Evolutionary conservation across 2,888 invertebrate genomes (phyloP), one percentile per base, ranked within the genome.

Genomic region (Melipona beecheii): DNA sequence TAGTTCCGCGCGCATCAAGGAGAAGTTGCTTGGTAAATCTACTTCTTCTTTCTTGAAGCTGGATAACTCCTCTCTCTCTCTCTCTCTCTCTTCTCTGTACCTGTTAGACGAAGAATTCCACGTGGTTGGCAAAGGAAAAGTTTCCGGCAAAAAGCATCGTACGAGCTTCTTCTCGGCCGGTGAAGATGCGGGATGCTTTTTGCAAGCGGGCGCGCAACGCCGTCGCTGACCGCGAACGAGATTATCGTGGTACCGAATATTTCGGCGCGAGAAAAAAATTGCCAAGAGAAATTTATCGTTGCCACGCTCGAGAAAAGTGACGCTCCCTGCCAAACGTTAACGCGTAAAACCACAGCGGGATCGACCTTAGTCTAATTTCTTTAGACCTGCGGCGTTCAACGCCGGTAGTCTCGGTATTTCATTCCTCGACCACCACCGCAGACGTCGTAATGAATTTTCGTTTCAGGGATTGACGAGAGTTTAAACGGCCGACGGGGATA

Each of bases 191-290:
- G 54, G 66, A 69, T 72, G 68, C 54, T 89, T 90, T 90, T 88
- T 90, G 87, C 86, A n/a, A 66, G 24, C 31, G 13, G 50, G 19
- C 58, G 56, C 64, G 75, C 75, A 58, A 24, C 36, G 69, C 21
- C 77, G 27, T 54, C 56, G 75, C 68, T 78, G 83, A 85, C 86
- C 86, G 81, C 86, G 85, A 87, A 90, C 87, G 83, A 86, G 89
- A 87, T 91, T 91, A 91, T 89, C 89, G 64, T 54, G 89, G 87
- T 89, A 89, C 90, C 91, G 89, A 89, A 89, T n/a, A n/a, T n/a
- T 87, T 85, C 80, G 88, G 87, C 86, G 84, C 83, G 87, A 43
- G 43, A 85, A 85, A 87, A 85, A 85, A 87, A 85, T 86, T 85
- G 86, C 85, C 56, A 27, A 21, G 27, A 54, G 85, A 83, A 86